phyloP scores from a whole-genome alignment of 2,113 vertebrate genomes.

The Colaptes auratus region DNA sequence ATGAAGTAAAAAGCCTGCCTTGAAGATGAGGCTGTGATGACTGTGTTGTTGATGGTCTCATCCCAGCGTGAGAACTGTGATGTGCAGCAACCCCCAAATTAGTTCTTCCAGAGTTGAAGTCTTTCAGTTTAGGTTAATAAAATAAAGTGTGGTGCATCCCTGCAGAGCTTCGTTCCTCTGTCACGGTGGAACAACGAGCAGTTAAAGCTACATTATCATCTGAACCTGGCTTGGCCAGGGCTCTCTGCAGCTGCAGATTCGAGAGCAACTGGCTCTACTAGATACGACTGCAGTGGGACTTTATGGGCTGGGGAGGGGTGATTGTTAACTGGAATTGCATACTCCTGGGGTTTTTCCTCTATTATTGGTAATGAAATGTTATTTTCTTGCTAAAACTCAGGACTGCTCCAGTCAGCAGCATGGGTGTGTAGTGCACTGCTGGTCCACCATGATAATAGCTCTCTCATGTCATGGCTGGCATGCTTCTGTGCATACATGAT shows the following conservation, averaged over 20 bases:
- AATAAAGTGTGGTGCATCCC: background rate
- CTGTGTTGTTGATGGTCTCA: background rate
- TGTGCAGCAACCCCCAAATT: background rate
- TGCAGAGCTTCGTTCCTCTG: background rate
- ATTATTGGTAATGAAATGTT: background rate
- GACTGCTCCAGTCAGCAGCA: background rate
- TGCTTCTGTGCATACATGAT: background rate
- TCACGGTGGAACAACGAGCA: background rate
- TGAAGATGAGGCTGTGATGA: background rate
- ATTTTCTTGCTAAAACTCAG: background rate
- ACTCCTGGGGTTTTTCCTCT: background rate
- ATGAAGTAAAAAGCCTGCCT: background rate
- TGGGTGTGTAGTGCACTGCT: background rate
- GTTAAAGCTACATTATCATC: background rate
- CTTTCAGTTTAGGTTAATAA: background rate
- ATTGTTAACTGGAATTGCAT: background rate
- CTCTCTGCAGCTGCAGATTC: slow-evolving; percentile 38
- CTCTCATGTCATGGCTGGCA: background rate
- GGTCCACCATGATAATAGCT: background rate
- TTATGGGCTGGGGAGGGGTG: background rate
- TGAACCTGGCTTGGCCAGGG: background rate
- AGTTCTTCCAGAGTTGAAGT: background rate
- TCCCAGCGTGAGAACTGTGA: background rate
- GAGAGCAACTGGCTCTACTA: slow-evolving; percentile 20
- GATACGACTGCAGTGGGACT: background rate